A percentile compares a stretch with the other conserved stretches of the same genome.
These are phyloP conservation scores for Denticeps clupeoides DNA, from an alignment of 2,797 vertebrate genomes.

Conservation along the genomic window DNA sequence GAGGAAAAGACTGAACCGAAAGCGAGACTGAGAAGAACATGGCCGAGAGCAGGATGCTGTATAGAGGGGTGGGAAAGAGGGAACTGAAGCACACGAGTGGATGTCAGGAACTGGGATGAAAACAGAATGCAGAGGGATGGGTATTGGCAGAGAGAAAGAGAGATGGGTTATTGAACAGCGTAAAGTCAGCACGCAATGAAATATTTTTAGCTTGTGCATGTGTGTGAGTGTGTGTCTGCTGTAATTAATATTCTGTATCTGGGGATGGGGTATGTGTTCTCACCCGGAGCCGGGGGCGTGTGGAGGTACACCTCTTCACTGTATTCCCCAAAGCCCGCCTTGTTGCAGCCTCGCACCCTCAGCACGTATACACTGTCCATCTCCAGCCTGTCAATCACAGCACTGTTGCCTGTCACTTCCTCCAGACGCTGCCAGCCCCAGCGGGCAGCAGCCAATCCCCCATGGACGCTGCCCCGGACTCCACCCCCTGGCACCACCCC, in stretches of 20 bases:
- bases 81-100: too few relatives aligned
- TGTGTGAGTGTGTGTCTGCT: not conserved
- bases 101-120: conserved; percentile 3
- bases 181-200: not conserved
- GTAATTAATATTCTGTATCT: too few relatives aligned
- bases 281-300: conserved; percentile 84
- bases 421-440: conserved; percentile 85
- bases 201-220: not conserved
- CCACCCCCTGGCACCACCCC: conserved; percentile 60
- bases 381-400: conserved; percentile 81
- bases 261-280: conserved; percentile 12
- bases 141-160: conserved; percentile 28
- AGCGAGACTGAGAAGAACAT: too few relatives aligned
- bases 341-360: conserved; percentile 85
- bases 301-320: conserved; percentile 92
- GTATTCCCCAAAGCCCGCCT: conserved; percentile 86
- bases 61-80: too few relatives aligned
- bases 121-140: conserved; percentile 8
- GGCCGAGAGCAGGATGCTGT: too few relatives aligned
- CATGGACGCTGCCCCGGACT: conserved; percentile 67
- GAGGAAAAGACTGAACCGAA: conserved; percentile 20
- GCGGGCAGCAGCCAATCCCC: conserved; percentile 62
- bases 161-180: conserved; percentile 39
- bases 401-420: conserved; percentile 75
- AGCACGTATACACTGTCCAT: conserved; percentile 87